A percentile compares a stretch with the other conserved stretches of the same genome.
These are phyloP conservation scores for Tringa solitaria DNA, from an alignment of 2,113 vertebrate genomes.

Conservation along the genomic window DNA sequence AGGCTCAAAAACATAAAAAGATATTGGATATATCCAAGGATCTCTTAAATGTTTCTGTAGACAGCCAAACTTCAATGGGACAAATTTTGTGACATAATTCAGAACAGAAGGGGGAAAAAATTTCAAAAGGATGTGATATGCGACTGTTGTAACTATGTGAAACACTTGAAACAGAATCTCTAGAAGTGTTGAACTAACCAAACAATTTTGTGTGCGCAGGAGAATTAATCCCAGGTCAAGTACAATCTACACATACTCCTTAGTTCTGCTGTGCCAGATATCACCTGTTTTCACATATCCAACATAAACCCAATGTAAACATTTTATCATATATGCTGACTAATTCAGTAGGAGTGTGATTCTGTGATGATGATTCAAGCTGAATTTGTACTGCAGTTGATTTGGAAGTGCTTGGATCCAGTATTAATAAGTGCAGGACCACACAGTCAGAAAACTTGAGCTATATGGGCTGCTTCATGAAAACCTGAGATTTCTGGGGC, in stretches of 20 bases:
- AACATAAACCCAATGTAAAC: accelerated
- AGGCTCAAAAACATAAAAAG: neutral
- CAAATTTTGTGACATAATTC: neutral
- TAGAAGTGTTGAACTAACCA: neutral
- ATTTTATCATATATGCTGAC: too few species aligned
- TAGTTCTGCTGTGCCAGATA: neutral
- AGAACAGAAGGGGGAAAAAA: neutral
- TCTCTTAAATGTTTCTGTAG: neutral
- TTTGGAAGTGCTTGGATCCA: neutral
- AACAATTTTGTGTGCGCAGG: neutral
- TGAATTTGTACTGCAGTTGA: neutral
- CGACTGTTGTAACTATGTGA: neutral
- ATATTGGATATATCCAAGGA: neutral
- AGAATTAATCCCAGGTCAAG: neutral
- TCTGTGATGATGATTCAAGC: neutral
- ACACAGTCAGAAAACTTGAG: neutral
- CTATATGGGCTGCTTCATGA: neutral
- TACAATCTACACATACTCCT: neutral
- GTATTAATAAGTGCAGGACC: neutral
- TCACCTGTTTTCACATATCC: neutral
- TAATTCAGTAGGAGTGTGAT: neutral
- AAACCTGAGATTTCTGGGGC: neutral
- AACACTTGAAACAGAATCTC: neutral
- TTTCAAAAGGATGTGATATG: neutral
- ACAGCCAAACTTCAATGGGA: neutral